phyloP scores from a whole-genome alignment of 2,113 vertebrate genomes.

The Melospiza georgiana region DNA sequence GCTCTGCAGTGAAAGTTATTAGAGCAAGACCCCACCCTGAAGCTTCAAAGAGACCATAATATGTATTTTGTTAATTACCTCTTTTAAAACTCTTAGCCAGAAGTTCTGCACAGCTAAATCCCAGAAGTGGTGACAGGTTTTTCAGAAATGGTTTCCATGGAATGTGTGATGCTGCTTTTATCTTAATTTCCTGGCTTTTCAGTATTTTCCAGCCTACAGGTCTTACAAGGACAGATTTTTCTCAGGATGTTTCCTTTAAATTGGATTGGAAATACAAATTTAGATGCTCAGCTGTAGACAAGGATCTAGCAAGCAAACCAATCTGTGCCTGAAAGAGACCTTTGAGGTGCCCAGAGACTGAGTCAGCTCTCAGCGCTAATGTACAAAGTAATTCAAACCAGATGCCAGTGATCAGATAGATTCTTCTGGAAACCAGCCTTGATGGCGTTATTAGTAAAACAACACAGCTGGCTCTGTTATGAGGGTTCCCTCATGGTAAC shows the following conservation, averaged over 20 bases:
- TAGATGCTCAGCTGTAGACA: background rate
- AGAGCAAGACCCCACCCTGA: background rate
- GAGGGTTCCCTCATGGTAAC: background rate
- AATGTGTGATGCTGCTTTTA: background rate
- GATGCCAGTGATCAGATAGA: conserved; percentile 4
- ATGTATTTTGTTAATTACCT: conserved; percentile 10
- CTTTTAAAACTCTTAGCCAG: background rate
- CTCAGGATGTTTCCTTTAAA: background rate
- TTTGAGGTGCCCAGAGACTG: background rate
- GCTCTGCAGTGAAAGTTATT: rapidly evolving
- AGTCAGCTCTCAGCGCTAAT: background rate
- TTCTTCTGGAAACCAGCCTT: background rate
- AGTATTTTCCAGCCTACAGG: background rate
- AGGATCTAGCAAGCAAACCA: background rate
- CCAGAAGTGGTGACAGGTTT: background rate
- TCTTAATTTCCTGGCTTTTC: background rate
- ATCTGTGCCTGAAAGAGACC: background rate
- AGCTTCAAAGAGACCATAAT: conserved; percentile 1
- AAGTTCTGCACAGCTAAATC: background rate
- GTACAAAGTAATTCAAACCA: conserved; percentile 15
- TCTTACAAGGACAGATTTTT: background rate
- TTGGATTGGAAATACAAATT: background rate
- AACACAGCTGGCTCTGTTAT: background rate
- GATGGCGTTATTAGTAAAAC: background rate
- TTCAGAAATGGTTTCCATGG: background rate